These are phyloP conservation scores for Brachynemurus nebulosus DNA, from an alignment of 2,888 invertebrate genomes.

Conservation along the genomic window DNA sequence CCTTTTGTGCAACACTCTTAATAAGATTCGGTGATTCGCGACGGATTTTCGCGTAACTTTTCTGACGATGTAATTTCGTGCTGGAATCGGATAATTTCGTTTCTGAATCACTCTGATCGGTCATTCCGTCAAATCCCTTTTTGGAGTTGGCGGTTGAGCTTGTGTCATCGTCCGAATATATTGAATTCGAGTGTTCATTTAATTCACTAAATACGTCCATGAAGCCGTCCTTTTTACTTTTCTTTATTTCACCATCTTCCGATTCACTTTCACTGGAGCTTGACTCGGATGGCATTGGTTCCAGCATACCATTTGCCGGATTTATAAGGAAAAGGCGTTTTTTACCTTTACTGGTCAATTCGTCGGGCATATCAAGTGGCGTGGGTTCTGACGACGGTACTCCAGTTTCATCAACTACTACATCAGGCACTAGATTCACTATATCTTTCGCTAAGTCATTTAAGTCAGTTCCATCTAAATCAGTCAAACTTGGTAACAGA, in stretches of 20 bases:
- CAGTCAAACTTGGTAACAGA: conserved; percentile 45
- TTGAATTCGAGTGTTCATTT: conserved; percentile 35
- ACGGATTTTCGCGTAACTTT: conserved; percentile 25
- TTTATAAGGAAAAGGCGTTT: conserved; percentile 76
- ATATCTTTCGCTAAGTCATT: conserved; percentile 35
- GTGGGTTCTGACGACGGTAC: conserved; percentile 13
- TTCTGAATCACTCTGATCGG: conserved; percentile 42
- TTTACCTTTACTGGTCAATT: conserved; percentile 45
- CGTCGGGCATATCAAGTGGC: conserved; percentile 28
- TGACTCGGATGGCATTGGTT: conserved; percentile 58
- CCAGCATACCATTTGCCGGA: conserved; percentile 76
- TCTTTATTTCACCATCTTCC: conserved; percentile 30
- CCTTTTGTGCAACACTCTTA: conserved; percentile 5
- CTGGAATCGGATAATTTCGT: conserved; percentile 40
- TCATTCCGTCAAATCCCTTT: conserved; percentile 29
- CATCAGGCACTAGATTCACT: conserved; percentile 16
- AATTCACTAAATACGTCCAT: conserved; percentile 30
- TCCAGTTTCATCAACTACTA: conserved; percentile 20
- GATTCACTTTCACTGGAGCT: conserved; percentile 45
- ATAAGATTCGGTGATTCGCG: conserved; percentile 27
- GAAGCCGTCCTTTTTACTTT: conserved; percentile 14
- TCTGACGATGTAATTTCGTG: conserved; percentile 21
- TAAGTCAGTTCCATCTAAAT: conserved; percentile 39
- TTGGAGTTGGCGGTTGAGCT: conserved; percentile 39
- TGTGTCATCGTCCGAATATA: conserved; percentile 46